These are phyloP conservation scores for Campoletis raptor DNA, from an alignment of 2,888 invertebrate species.

Conservation along the genomic window DNA sequence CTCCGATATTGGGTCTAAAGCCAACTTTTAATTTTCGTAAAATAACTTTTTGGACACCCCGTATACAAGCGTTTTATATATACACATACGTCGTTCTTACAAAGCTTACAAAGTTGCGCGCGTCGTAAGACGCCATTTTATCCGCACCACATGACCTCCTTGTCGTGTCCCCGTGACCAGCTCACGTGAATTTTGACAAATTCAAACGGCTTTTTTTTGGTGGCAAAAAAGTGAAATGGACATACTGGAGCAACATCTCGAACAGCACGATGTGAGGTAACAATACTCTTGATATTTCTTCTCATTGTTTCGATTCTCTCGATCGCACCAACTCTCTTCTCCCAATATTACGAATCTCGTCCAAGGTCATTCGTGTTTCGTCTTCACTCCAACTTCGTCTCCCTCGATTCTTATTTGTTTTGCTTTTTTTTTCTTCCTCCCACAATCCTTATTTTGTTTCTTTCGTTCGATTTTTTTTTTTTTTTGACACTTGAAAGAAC, in stretches of 20 bases:
- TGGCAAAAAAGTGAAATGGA: constrained; percentile 76
- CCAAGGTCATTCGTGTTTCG: constrained; percentile 79
- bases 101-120: constrained; percentile 66
- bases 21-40: not conserved
- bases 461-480: not conserved
- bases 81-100: not conserved
- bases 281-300: not conserved
- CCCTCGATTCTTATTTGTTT: constrained; percentile 11
- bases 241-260: constrained; percentile 84
- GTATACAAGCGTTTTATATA: not conserved
- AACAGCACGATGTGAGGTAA: constrained; percentile 83
- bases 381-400: not conserved
- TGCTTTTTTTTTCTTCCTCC: not conserved
- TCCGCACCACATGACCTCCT: constrained; percentile 84
- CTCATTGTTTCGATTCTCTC: constrained; percentile 56
- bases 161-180: constrained; percentile 85
- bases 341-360: constrained; percentile 73
- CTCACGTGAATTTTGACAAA: constrained; percentile 85
- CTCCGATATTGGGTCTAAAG: not conserved
- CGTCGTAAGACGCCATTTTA: constrained; percentile 80
- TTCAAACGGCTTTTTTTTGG: constrained; percentile 80
- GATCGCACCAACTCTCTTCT: constrained; percentile 68
- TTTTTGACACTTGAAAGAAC: not conserved
- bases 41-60: not conserved
- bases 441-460: not conserved